Conservation (phyloP, 2,113 vertebrate species). For the Coturnix japonica region DNA sequence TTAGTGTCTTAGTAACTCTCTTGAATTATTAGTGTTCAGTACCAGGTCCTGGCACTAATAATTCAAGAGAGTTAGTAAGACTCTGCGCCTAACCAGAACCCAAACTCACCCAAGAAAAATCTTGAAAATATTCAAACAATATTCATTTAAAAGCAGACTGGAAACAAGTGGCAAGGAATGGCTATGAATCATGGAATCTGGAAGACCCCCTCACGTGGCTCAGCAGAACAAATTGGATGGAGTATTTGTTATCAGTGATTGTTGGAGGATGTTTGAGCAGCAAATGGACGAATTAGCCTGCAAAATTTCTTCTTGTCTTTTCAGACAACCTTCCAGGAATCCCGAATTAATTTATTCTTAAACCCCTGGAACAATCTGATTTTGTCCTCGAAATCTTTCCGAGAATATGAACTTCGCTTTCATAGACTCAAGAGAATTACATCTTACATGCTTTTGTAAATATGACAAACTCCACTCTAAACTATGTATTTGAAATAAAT, state of each 20-base stretch:
- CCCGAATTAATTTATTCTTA: neutral
- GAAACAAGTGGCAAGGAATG: too few species aligned
- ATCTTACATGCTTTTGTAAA: neutral
- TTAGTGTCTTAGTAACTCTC: neutral
- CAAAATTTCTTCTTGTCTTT: neutral
- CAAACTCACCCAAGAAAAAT: neutral
- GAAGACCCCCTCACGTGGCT: neutral
- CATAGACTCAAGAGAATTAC: neutral
- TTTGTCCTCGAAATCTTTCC: neutral
- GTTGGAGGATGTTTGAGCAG: neutral
- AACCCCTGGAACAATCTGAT: neutral
- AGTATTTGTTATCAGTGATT: fast-evolving
- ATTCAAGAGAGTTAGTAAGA: neutral
- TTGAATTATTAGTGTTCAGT: neutral
- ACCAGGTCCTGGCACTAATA: fast-evolving
- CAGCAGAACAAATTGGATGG: neutral
- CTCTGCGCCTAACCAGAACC: neutral
- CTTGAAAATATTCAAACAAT: neutral
- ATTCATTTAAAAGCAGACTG: neutral
- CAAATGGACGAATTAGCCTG: neutral
- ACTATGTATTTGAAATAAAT: neutral
- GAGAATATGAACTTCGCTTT: neutral
- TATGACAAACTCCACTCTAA: neutral
- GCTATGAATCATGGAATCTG: neutral
- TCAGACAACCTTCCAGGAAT: neutral